Percentiles rank a stretch among this genome's conserved stretches.
These are phyloP conservation scores for Loripinus fragilis DNA, from an alignment of 2,888 invertebrate species.

Conservation along the genomic window DNA sequence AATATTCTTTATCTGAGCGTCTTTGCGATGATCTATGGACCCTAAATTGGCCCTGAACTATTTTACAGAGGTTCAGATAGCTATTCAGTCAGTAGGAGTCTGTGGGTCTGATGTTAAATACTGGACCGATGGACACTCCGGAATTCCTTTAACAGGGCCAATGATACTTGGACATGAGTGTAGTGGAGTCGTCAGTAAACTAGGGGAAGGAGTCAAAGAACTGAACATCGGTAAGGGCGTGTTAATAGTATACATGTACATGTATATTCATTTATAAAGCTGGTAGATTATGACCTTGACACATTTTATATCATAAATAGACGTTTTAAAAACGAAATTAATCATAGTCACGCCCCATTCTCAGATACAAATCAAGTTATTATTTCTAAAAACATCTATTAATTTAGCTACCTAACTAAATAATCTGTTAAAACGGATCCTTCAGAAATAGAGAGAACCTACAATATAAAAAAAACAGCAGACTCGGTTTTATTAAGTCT, in stretches of 20 bases:
- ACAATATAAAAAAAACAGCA: too few relatives aligned
- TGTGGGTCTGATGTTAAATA: slow-evolving; percentile 97
- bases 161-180: slow-evolving; percentile 98
- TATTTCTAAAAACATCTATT: too few relatives aligned
- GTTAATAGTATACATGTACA: not conserved
- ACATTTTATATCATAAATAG: too few relatives aligned
- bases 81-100: slow-evolving; percentile 96
- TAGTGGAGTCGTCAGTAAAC: slow-evolving; percentile 86
- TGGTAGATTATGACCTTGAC: not conserved
- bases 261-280: not conserved
- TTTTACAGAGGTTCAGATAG: slow-evolving; percentile 90
- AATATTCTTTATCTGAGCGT: too few relatives aligned
- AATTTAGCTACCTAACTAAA: too few relatives aligned
- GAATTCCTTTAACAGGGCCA: slow-evolving; percentile 91
- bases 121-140: slow-evolving; percentile 92
- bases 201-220: slow-evolving; percentile 86
- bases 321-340: not conserved
- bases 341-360: too few relatives aligned
- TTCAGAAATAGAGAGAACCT: too few relatives aligned
- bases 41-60: too few relatives aligned
- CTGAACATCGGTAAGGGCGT: slow-evolving; percentile 85
- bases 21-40: too few relatives aligned
- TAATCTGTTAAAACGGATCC: too few relatives aligned
- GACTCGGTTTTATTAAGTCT: too few relatives aligned
- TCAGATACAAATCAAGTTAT: too few relatives aligned